Conservation (phyloP, 1,140 invertebrate species). For the Sminthurinus signatus region DNA sequence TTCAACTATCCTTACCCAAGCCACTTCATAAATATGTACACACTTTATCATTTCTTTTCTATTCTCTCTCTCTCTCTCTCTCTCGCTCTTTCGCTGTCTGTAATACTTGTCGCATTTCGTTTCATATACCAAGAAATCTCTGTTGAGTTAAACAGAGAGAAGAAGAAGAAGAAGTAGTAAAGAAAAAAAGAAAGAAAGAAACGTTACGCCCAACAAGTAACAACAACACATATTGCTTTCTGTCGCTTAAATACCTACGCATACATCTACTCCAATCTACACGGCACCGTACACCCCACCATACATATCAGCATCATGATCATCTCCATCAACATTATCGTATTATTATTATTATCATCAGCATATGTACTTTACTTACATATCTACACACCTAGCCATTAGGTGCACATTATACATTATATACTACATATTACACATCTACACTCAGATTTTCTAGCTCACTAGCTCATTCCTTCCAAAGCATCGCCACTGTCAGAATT, state of each 20-base stretch:
- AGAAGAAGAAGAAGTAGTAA: conserved; percentile 3
- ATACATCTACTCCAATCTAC: background rate
- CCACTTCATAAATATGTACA: background rate
- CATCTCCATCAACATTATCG: background rate
- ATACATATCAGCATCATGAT: background rate
- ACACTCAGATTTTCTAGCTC: no score
- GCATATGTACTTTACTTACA: no score
- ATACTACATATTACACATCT: no score
- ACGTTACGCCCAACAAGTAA: conserved; percentile 26
- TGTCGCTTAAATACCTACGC: conserved; percentile 7
- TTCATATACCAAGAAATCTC: no score
- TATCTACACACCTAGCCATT: no score
- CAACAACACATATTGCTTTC: background rate
- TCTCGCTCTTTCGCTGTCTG: no score
- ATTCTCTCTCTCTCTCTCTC: background rate
- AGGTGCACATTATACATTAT: no score
- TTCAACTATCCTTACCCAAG: conserved; percentile 3
- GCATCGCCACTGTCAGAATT: no score
- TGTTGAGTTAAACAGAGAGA: no score
- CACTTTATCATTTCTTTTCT: background rate
- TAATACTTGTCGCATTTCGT: no score
- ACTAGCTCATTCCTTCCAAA: no score
- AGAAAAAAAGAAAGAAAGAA: no score
- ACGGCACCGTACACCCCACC: background rate
- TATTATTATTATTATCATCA: background rate